phyloP scores from a whole-genome alignment of 2,888 invertebrate genomes.

The Mongoloraphidia duomilia region DNA sequence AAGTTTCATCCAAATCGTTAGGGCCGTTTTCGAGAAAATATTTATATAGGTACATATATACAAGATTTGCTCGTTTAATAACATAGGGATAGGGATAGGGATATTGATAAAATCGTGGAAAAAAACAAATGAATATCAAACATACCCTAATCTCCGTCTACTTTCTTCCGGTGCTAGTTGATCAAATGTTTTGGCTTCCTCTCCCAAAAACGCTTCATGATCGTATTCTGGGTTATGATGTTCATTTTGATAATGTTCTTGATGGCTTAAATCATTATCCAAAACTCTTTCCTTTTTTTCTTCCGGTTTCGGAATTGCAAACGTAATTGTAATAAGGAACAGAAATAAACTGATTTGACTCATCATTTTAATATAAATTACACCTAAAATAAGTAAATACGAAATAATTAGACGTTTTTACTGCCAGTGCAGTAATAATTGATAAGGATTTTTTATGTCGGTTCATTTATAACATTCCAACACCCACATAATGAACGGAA shows the following conservation, averaged over 20 bases:
- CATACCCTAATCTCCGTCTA: slow-evolving; percentile 65
- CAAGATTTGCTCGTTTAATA: neutral
- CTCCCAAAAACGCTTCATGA: slow-evolving; percentile 94
- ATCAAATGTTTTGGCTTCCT: slow-evolving; percentile 85
- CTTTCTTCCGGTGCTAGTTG: slow-evolving; percentile 92
- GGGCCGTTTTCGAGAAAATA: too few species aligned
- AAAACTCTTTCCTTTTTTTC: slow-evolving; percentile 46
- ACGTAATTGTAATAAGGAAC: slow-evolving; percentile 20
- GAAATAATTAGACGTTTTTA: too few species aligned
- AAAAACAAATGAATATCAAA: slow-evolving; percentile 2
- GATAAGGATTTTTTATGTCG: too few species aligned
- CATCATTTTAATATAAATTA: neutral
- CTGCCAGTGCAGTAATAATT: too few species aligned
- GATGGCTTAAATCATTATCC: slow-evolving; percentile 58
- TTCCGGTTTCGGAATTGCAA: slow-evolving; percentile 58
- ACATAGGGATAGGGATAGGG: neutral
- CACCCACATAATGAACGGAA: too few species aligned
- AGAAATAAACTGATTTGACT: slow-evolving; percentile 6
- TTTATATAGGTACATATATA: slow-evolving; percentile 1
- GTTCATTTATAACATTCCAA: too few species aligned
- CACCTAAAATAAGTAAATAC: too few species aligned
- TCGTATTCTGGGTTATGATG: slow-evolving; percentile 85
- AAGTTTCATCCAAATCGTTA: too few species aligned
- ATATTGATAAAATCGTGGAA: neutral
- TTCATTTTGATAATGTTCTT: slow-evolving; percentile 65